Evolutionary conservation across 2,888 invertebrate genomes (phyloP).

Genomic region (Sceliomorpha sp.): DNA sequence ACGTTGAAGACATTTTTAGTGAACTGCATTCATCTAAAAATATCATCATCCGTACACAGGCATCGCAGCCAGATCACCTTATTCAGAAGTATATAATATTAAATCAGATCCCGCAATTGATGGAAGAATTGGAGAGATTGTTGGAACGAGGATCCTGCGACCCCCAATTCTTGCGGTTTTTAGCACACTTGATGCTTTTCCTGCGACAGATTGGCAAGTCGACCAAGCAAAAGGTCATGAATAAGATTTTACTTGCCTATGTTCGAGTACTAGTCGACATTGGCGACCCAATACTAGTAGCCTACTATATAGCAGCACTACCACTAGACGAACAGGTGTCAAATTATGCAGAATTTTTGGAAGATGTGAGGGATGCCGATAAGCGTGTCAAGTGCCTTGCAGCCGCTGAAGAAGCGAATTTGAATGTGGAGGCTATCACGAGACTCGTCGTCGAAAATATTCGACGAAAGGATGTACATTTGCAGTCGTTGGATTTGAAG

Average conservation of each 20-base stretch:
- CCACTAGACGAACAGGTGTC: conserved; percentile 83
- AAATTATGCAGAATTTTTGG: conserved; percentile 86
- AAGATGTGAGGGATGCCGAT: conserved; percentile 84
- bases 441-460: conserved; percentile 92
- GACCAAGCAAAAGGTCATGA: conserved; percentile 86
- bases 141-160: conserved; percentile 82
- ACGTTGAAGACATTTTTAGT: conserved; percentile 86
- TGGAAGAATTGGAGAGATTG: conserved; percentile 87
- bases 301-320: conserved; percentile 91
- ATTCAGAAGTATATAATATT: conserved; percentile 93
- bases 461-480: conserved; percentile 78
- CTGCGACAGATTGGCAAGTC: conserved; percentile 89
- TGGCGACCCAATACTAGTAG: conserved; percentile 89
- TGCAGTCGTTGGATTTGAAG: conserved; percentile 75
- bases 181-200: conserved; percentile 92
- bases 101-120: conserved; percentile 87
- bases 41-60: conserved; percentile 82
- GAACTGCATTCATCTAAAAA: conserved; percentile 85
- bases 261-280: conserved; percentile 87
- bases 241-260: conserved; percentile 88
- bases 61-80: conserved; percentile 85
- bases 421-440: conserved; percentile 92
- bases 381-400: conserved; percentile 85
- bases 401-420: conserved; percentile 87
- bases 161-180: conserved; percentile 87